phyloP scores from a whole-genome alignment of 2,113 vertebrate genomes.

The Chionomys nivalis region DNA sequence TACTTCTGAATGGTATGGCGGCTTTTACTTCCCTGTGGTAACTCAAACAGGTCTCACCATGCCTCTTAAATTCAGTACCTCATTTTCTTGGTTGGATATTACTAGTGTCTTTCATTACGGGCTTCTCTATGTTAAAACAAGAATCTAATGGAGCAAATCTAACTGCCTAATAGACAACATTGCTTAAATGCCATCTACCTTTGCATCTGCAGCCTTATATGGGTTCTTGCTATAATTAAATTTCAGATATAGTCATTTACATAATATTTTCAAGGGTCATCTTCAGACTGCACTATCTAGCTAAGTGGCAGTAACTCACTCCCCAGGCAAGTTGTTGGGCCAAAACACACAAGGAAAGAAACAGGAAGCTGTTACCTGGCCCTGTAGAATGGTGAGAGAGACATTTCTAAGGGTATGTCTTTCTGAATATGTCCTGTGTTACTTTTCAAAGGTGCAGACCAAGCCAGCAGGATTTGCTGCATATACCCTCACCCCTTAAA shows the following conservation, averaged over 20 bases:
- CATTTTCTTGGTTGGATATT: conserved; percentile 78
- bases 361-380: background rate
- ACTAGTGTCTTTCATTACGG: conserved; percentile 62
- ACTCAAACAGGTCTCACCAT: conserved; percentile 61
- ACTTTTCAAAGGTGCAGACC: background rate
- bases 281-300: background rate
- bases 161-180: conserved; percentile 63
- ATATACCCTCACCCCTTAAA: background rate
- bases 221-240: conserved; percentile 63
- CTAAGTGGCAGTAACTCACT: background rate
- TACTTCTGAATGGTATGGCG: conserved; percentile 66
- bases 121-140: conserved; percentile 65
- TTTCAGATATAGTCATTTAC: conserved; percentile 59
- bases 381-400: background rate
- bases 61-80: conserved; percentile 64
- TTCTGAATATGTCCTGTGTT: background rate
- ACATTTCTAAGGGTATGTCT: background rate
- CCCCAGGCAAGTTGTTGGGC: background rate
- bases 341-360: background rate
- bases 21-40: conserved; percentile 71
- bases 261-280: conserved; percentile 4
- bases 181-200: conserved; percentile 34
- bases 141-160: conserved; percentile 70
- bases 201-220: conserved; percentile 43
- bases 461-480: background rate